Evolutionary conservation across 2,888 invertebrate species (phyloP).

Genomic region (Eristalis arbustorum): DNA sequence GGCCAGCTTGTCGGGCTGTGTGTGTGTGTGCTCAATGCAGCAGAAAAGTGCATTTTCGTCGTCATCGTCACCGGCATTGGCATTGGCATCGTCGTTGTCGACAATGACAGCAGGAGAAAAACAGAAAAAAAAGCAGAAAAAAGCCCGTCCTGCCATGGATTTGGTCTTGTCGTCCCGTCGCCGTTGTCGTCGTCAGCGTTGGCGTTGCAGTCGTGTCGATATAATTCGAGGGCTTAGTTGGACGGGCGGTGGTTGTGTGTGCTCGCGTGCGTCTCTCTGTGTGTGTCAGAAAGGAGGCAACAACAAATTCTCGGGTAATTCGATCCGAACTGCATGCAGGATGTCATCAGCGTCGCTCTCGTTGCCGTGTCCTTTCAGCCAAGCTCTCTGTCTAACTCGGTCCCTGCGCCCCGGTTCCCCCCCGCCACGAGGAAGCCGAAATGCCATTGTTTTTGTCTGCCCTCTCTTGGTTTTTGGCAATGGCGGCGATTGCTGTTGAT

Average conservation of each 20-base stretch:
- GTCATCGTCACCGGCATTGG: neutral
- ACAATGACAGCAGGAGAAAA: constrained; percentile 22
- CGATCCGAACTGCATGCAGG: constrained; percentile 71
- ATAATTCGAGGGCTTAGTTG: constrained; percentile 63
- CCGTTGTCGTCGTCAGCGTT: neutral
- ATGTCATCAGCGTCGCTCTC: constrained; percentile 56
- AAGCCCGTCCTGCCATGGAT: constrained; percentile 37
- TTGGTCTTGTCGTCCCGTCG: constrained; percentile 42
- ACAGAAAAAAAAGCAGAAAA: neutral
- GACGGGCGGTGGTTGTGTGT: neutral
- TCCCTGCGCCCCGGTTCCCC: no score
- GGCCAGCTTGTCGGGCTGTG: constrained; percentile 52
- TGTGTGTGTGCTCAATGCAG: constrained; percentile 60
- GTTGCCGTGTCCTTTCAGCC: neutral
- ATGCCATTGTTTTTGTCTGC: constrained; percentile 9
- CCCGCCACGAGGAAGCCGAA: no score
- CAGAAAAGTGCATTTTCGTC: constrained; percentile 69
- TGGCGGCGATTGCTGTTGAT: constrained; percentile 28
- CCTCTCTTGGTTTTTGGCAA: constrained; percentile 39
- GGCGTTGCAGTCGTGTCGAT: constrained; percentile 38
- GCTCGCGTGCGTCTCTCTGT: neutral
- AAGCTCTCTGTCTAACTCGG: neutral
- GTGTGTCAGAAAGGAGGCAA: constrained; percentile 21
- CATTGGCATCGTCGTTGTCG: neutral
- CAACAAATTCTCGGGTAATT: constrained; percentile 58